Evolutionary conservation across 2,888 invertebrate species (phyloP).

Genomic region (Hemicrepidius hirtus): DNA sequence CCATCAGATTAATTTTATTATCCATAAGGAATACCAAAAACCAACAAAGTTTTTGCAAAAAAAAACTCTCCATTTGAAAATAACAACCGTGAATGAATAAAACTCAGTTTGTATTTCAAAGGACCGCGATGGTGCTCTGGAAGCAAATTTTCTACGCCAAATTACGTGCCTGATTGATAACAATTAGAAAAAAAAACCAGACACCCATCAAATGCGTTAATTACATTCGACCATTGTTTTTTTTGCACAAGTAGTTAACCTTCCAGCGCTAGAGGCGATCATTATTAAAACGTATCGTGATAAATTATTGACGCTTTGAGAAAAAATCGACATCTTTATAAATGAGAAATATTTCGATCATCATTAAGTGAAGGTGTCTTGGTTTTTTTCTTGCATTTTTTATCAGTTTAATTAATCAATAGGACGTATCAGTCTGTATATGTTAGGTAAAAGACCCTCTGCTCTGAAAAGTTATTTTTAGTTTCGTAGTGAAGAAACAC

Average conservation of each 20-base stretch:
- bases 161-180: conserved; percentile 13
- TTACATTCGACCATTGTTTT: conserved; percentile 5
- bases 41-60: too few relatives aligned
- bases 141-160: not conserved
- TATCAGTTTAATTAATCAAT: conserved; percentile 31
- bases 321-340: conserved; percentile 19
- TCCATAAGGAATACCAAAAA: too few relatives aligned
- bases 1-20: too few relatives aligned
- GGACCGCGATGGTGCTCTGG: not conserved
- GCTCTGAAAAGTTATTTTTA: too few relatives aligned
- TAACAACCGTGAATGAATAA: too few relatives aligned
- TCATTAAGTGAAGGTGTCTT: conserved; percentile 26
- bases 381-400: conserved; percentile 27
- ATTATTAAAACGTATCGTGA: conserved; percentile 19
- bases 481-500: too few relatives aligned
- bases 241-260: conserved; percentile 3
- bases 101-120: not conserved
- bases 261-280: not conserved
- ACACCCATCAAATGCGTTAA: conserved; percentile 17
- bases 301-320: conserved; percentile 14
- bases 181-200: conserved; percentile 6
- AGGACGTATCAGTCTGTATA: not conserved
- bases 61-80: too few relatives aligned
- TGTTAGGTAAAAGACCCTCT: not conserved
- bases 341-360: conserved; percentile 8